These are phyloP conservation scores for Scomberomorus guttatus DNA, from an alignment of 2,797 vertebrate genomes.

Conservation along the genomic window DNA sequence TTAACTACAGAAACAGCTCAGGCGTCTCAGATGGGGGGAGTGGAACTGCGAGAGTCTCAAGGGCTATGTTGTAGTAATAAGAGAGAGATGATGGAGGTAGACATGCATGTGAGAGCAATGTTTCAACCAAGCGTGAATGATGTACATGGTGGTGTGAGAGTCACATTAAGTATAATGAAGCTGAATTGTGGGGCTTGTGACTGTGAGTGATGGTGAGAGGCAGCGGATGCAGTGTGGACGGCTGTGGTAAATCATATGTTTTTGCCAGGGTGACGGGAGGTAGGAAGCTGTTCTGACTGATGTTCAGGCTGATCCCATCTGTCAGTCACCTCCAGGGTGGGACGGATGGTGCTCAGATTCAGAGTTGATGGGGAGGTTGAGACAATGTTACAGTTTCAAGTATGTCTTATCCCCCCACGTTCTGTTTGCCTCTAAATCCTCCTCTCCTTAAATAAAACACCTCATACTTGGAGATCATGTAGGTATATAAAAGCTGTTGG, in stretches of 20 bases:
- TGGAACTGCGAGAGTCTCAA: neutral
- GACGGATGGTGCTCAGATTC: conserved; percentile 48
- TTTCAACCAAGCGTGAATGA: conserved; percentile 48
- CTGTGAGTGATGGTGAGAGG: conserved; percentile 51
- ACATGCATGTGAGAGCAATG: conserved; percentile 53
- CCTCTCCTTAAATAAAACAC: neutral
- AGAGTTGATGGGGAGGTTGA: conserved; percentile 51
- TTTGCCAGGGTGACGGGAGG: conserved; percentile 61
- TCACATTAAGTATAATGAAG: conserved; percentile 46
- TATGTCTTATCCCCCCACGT: conserved; percentile 13
- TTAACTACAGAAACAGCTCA: conserved; percentile 11
- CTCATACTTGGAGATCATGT: neutral
- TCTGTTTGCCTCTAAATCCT: conserved; percentile 17
- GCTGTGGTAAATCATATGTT: conserved; percentile 66
- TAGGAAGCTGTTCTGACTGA: conserved; percentile 62
- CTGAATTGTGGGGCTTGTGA: conserved; percentile 36
- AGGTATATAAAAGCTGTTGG: neutral
- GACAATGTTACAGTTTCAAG: conserved; percentile 32
- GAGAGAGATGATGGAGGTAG: conserved; percentile 31
- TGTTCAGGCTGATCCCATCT: conserved; percentile 71
- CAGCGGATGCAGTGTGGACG: conserved; percentile 26
- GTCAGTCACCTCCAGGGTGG: conserved; percentile 72
- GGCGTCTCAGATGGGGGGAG: conserved; percentile 7
- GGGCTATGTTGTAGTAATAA: conserved; percentile 25
- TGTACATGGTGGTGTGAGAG: conserved; percentile 41